Evolutionary conservation across 2,797 vertebrate species (phyloP).

Genomic region (Petrocephalus sullivani): DNA sequence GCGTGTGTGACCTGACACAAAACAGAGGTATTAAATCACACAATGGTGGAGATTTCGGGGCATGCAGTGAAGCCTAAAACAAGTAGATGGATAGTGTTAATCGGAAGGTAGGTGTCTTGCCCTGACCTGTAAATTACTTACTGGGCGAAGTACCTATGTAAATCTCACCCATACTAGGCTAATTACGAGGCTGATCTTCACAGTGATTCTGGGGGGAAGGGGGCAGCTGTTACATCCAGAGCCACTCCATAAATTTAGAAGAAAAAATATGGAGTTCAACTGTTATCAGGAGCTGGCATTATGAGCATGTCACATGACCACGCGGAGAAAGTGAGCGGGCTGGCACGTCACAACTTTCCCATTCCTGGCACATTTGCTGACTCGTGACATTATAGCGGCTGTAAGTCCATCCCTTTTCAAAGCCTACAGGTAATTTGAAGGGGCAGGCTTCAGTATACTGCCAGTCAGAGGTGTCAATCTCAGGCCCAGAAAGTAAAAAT

Average conservation of each 20-base stretch:
- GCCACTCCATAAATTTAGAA: background rate
- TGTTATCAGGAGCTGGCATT: background rate
- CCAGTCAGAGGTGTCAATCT: too few species aligned
- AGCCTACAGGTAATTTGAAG: background rate
- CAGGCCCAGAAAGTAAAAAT: too few species aligned
- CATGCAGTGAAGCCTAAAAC: background rate
- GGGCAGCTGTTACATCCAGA: background rate
- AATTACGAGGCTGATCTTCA: background rate
- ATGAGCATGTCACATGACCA: background rate
- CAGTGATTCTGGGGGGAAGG: background rate
- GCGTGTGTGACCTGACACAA: background rate
- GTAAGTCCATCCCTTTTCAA: background rate
- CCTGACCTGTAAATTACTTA: background rate
- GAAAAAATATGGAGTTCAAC: background rate
- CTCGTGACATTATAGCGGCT: background rate
- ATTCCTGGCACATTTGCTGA: background rate
- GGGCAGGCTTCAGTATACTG: too few species aligned
- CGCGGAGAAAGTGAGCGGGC: background rate
- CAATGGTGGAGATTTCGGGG: background rate
- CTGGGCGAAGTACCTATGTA: background rate
- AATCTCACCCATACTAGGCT: background rate
- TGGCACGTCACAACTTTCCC: background rate
- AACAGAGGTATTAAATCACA: background rate
- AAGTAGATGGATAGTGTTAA: background rate
- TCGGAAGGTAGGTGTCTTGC: background rate